Conservation (phyloP, 1,140 invertebrate genomes). For the Sarcophaga bullata region DNA sequence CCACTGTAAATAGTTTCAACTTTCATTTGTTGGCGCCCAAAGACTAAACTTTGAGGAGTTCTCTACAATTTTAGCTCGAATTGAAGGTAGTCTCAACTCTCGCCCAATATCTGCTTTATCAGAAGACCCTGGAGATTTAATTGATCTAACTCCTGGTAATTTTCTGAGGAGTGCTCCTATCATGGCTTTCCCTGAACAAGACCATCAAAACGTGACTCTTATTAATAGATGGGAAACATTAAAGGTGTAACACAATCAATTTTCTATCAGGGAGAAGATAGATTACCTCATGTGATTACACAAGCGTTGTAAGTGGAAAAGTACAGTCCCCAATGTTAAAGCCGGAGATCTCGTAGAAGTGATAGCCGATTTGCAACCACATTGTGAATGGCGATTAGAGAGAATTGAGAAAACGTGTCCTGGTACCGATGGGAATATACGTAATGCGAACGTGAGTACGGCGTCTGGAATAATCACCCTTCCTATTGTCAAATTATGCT, state of each 20-base stretch:
- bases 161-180: no score
- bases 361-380: background rate
- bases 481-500: conserved; percentile 5
- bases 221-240: conserved; percentile 23
- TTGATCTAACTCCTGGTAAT: no score
- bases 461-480: background rate
- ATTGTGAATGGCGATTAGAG: no score
- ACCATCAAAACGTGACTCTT: no score
- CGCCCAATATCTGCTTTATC: conserved; percentile 41
- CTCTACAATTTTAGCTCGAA: conserved; percentile 48
- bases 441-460: no score
- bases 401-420: background rate
- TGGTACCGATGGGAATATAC: background rate
- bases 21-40: conserved; percentile 47
- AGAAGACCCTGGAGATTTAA: no score
- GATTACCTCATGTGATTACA: conserved; percentile 8
- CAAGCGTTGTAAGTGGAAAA: conserved; percentile 16
- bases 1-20: conserved; percentile 57
- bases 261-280: background rate
- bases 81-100: conserved; percentile 53
- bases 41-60: conserved; percentile 55
- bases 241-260: conserved; percentile 17
- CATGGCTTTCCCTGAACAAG: conserved; percentile 27
- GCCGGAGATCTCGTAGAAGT: background rate
- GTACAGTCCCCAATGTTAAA: background rate